Conservation (phyloP, 2,888 invertebrate species). For the Cephus pygmeus region DNA sequence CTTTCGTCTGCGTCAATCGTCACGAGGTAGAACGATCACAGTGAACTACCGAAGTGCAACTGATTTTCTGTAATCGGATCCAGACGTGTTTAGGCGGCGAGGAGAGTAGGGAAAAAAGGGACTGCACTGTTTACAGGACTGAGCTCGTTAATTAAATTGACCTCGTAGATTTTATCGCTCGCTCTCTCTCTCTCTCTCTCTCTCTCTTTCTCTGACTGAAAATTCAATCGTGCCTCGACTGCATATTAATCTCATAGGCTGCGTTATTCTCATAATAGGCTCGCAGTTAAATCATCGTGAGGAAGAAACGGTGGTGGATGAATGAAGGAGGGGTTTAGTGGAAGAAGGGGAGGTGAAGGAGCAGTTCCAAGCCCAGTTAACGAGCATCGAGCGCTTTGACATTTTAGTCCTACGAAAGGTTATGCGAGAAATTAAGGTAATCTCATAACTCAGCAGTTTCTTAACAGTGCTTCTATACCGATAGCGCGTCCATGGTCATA, state of each 20-base stretch:
- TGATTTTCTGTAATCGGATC: background rate
- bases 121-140: background rate
- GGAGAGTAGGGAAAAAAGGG: background rate
- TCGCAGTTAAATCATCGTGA: background rate
- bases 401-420: background rate
- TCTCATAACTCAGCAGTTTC: background rate
- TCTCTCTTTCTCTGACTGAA: background rate
- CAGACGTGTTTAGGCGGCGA: background rate
- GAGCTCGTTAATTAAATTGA: background rate
- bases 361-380: background rate
- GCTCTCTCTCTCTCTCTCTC: no score
- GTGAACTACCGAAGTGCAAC: background rate
- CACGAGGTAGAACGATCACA: background rate
- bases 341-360: background rate
- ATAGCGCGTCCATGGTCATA: background rate
- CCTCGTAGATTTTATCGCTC: background rate
- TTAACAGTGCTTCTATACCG: background rate
- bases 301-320: background rate
- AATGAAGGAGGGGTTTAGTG: no score
- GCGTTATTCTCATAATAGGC: background rate
- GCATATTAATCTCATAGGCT: background rate
- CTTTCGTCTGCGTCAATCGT: background rate
- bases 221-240: background rate
- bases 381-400: conserved; percentile 1
- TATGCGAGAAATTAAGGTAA: background rate